Base-by-base conservation (phyloP, 1,140 invertebrate genomes). In the Drosophila littoralis region DNA sequence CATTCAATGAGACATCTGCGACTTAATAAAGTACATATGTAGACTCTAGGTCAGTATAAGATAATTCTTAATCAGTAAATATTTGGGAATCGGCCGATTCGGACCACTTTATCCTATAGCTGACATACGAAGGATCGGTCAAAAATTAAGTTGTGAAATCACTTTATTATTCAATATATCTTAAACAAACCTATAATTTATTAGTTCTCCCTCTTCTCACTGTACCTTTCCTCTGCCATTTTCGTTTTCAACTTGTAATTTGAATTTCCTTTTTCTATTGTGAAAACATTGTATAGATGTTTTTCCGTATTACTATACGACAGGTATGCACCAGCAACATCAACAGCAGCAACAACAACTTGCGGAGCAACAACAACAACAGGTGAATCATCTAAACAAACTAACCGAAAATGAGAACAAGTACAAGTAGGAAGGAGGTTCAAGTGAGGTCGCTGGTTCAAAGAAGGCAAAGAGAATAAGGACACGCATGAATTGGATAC, bases 241-340 rank as follows among this genome's bases (percentile, higher is more conserved):
- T 70, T 52, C 15, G 58, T 48, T 72, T 78, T 9, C 13, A 77
- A 70, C 64, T 76, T 89, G 66, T 65, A 64, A 60, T 69, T 83
- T 70, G 32, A 54, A 46, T 55, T 66, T 52, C 12, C 36, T 69
- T 78, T 67, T 72, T 71, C 40, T 61, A 75, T 81, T 63, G 40
- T 15, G 51, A 84, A 89, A 89, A 90, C 85, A 89, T 84, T 89
- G 54, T 71, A 55, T 32, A 90, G 85, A 90, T 90, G 85, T 81
- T 90, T 90, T 90, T 86, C 79, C 77, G 79, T 90, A 81, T 86
- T 85, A 81, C 63, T 90, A 74, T 77, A 76, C 51, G 22, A 51
- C 86, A 90, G 85, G 86, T 86, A 64, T 69, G 65, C 72, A 59
- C 6, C 78, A 79, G 17, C 65, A 75, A 35, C 74, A 69, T 28